These are phyloP conservation scores for Acanthurus tractus DNA, from an alignment of 2,797 vertebrate genomes.

Conservation along the genomic window DNA sequence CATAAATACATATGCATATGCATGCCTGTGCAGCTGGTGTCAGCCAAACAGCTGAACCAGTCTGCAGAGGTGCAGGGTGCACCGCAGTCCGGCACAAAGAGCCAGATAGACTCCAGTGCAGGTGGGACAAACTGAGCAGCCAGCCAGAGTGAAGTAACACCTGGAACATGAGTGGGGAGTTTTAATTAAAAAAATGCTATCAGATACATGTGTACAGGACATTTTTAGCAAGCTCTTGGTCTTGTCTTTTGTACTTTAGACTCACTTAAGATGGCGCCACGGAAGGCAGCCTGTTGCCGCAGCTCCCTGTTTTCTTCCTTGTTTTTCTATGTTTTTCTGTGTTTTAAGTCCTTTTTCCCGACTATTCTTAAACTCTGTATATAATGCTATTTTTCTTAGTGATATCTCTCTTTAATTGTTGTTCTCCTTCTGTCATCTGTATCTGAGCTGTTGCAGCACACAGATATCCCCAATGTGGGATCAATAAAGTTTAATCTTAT, in stretches of 20 bases:
- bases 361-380: too few relatives aligned
- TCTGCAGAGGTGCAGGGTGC: not conserved
- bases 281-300: too few relatives aligned
- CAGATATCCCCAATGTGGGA: too few relatives aligned
- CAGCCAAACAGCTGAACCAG: conserved; percentile 18
- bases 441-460: too few relatives aligned
- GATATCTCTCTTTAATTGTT: too few relatives aligned
- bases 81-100: conserved; percentile 23
- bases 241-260: not conserved
- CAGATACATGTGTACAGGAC: conserved; percentile 23
- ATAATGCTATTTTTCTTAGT: too few relatives aligned
- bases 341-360: too few relatives aligned
- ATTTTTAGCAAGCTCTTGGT: conserved; percentile 23
- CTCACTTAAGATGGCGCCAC: too few relatives aligned
- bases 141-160: conserved; percentile 21
- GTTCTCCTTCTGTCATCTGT: too few relatives aligned
- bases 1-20: conserved; percentile 20
- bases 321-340: too few relatives aligned
- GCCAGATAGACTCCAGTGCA: conserved; percentile 22
- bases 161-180: conserved; percentile 33
- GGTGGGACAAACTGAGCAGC: conserved; percentile 7
- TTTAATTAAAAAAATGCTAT: conserved; percentile 50
- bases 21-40: conserved; percentile 17
- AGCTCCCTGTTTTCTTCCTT: too few relatives aligned
- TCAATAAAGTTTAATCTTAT: too few relatives aligned